Evolutionary conservation across 2,888 invertebrate species (phyloP), one percentile per base, ranked within the genome.

Genomic region (Gymnosoma rotundatum): DNA sequence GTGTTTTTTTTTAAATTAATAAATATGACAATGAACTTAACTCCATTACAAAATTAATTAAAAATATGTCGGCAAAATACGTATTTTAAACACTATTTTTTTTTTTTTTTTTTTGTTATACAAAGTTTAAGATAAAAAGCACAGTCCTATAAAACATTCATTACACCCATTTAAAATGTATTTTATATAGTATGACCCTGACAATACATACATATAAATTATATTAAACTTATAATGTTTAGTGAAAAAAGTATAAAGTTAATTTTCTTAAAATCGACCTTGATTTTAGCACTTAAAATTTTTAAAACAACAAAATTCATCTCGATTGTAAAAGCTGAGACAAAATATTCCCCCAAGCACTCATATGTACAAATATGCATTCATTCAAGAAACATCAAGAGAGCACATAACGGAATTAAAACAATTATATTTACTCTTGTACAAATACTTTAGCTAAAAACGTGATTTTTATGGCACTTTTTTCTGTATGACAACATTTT

Each of bases 371-470:
- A 18, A 9, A 70, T 8, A 67, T 9, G 0, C 16, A 67, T 38
- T 54, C 16, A 18, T 38, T 54, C 20, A 42, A 61, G n/a, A 54
- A 50, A 18, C 7, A 42, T 42, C 38, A 69, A 58, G 67, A 5
- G 61, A 79, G 18, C 52, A 74, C 66, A 67, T 70, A 79, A 76
- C 66, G 80, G 83, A 80, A 83, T 73, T 80, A 83, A 83, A 80
- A 83, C 75, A 83, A 83, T 83, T 83, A 83, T 74, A 64, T 83
- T 74, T 66, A 79, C 83, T 70, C 79, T 83, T 54, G 38, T 56
- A 42, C 42, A 12, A 12, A 42, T 42, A 61, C 79, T 79, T 72
- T 45, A 60, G 20, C 52, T 73, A 54, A 79, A 79, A 67, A 76
- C 76, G 80, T 83, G 75, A 76, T 61, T 72, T 67, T 56, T 61